Conservation (phyloP, 2,113 vertebrate genomes). For the Spermophilus dauricus region DNA sequence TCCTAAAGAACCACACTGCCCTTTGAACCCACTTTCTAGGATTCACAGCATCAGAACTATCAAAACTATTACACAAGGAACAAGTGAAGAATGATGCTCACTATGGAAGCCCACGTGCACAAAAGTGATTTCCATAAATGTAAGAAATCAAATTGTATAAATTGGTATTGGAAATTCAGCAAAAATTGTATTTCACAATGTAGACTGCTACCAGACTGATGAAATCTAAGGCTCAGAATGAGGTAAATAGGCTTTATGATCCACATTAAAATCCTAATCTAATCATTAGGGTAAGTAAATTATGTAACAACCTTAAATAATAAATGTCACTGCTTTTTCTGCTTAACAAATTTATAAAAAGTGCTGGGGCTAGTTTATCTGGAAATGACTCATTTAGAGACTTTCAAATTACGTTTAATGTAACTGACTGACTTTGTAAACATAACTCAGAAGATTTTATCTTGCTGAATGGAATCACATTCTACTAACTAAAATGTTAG, state of each 20-base stretch:
- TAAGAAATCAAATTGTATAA: constrained; percentile 8
- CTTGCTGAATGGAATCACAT: not conserved
- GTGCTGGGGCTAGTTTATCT: not conserved
- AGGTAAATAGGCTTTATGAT: constrained; percentile 48
- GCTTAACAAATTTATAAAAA: constrained; percentile 36
- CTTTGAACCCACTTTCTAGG: not conserved
- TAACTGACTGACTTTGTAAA: constrained; percentile 18
- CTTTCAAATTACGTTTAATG: not conserved
- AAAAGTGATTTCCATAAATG: not conserved
- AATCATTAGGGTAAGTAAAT: not conserved
- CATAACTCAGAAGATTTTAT: not conserved
- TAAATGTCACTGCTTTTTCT: not conserved
- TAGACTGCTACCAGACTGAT: not conserved
- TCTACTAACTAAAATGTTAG: not conserved
- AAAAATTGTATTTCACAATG: constrained; percentile 4
- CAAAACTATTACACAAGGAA: not conserved
- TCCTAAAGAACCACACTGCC: not conserved
- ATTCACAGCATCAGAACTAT: not conserved
- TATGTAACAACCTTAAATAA: not conserved
- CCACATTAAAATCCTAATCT: constrained; percentile 10
- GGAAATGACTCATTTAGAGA: not conserved
- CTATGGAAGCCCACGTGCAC: not conserved
- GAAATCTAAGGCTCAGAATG: constrained; percentile 4
- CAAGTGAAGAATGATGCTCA: not conserved
- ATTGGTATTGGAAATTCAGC: not conserved